Conservation (phyloP, 1,140 invertebrate genomes). For the Sycophaga agraensis region DNA sequence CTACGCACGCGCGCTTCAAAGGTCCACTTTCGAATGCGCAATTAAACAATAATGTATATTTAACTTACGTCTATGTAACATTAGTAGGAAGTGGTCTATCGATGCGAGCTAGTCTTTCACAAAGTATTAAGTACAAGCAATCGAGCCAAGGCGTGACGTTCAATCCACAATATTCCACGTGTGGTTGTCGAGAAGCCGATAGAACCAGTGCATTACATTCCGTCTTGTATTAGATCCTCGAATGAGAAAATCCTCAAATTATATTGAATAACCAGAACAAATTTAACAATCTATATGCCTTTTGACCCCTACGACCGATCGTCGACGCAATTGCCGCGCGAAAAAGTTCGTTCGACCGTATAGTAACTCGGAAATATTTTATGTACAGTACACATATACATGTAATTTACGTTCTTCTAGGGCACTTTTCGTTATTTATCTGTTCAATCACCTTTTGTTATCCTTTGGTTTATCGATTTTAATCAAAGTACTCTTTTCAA, state of each 20-base stretch:
- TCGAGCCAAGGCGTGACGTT: not conserved
- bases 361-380: too few species aligned
- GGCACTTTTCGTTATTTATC: too few species aligned
- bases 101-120: conserved; percentile 17
- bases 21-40: too few species aligned
- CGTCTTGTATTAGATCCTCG: not conserved
- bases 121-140: conserved; percentile 26
- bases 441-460: too few species aligned
- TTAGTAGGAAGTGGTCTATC: conserved; percentile 6
- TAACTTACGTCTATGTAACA: not conserved
- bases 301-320: not conserved
- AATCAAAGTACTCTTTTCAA: too few species aligned
- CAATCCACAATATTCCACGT: too few species aligned
- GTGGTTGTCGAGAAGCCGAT: not conserved
- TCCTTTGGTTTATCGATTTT: too few species aligned
- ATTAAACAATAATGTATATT: too few species aligned
- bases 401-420: not conserved
- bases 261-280: too few species aligned
- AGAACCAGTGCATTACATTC: conserved; percentile 18
- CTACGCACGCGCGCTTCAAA: too few species aligned
- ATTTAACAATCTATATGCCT: too few species aligned
- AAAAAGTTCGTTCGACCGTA: conserved; percentile 1
- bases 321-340: not conserved
- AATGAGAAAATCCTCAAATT: not conserved
- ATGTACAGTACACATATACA: not conserved